Percentiles rank a stretch among this genome's conserved stretches.
Conservation (phyloP, 2,797 vertebrate species). For the Spheniscus humboldti region DNA sequence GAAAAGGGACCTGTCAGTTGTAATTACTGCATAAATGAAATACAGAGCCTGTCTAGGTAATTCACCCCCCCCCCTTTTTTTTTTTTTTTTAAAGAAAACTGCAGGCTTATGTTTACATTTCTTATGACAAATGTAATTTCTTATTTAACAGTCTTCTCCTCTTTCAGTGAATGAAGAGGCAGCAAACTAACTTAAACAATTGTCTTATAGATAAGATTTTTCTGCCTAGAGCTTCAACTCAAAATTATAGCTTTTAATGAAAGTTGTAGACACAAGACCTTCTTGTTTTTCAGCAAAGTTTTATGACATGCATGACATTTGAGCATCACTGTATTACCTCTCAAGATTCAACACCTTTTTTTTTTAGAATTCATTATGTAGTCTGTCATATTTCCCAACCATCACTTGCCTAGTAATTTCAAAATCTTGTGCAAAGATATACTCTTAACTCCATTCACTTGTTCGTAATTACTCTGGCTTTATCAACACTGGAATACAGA, state of each 20-base stretch:
- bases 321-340: background rate
- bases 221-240: background rate
- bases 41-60: background rate
- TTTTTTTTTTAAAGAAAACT: background rate
- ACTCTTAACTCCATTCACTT: background rate
- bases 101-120: background rate
- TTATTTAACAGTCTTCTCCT: background rate
- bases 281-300: background rate
- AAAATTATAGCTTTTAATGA: background rate
- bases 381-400: background rate
- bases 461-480: background rate
- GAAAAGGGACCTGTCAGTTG: background rate
- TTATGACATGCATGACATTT: background rate
- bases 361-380: background rate
- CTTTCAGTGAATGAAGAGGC: background rate
- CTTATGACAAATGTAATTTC: background rate
- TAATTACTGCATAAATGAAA: conserved; percentile 13
- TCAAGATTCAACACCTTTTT: background rate
- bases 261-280: background rate
- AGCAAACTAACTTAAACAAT: background rate
- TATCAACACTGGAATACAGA: background rate
- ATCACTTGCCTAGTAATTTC: background rate
- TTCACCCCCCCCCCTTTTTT: background rate
- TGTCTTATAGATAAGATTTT: background rate
- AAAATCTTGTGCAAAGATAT: background rate